Conservation (phyloP, 2,797 vertebrate genomes). For the Balearica regulorum region DNA sequence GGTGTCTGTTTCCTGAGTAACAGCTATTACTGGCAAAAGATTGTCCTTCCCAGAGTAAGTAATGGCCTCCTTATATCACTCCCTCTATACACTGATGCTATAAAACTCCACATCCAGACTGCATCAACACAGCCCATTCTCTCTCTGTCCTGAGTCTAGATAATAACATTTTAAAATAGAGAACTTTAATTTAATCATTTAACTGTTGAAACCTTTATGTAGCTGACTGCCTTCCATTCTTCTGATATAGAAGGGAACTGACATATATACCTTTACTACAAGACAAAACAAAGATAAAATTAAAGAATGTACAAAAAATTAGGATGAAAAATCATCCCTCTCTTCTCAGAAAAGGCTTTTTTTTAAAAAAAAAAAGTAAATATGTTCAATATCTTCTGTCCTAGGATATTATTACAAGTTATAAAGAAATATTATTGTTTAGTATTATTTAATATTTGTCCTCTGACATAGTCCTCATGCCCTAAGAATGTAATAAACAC, state of each 20-base stretch:
- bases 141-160: not conserved
- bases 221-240: not conserved
- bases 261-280: not conserved
- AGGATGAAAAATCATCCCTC: not conserved
- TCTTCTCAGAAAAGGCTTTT: rapidly evolving
- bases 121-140: not conserved
- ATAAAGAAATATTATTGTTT: not conserved
- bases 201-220: not conserved
- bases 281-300: not conserved
- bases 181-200: constrained; percentile 47
- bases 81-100: not conserved
- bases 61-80: constrained; percentile 46
- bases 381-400: not conserved
- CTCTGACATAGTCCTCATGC: not conserved
- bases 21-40: constrained; percentile 43
- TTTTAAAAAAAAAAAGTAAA: not conserved
- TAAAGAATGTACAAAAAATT: not conserved
- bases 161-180: constrained; percentile 45
- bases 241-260: not conserved
- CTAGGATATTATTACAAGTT: not conserved
- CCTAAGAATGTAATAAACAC: not conserved
- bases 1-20: constrained; percentile 48
- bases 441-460: not conserved
- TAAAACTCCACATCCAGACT: constrained; percentile 35
- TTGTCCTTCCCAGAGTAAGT: constrained; percentile 48